Percentiles rank a stretch among this genome's conserved stretches.
phyloP scores from a whole-genome alignment of 2,797 vertebrate genomes.

The Geotrypetes seraphini region DNA sequence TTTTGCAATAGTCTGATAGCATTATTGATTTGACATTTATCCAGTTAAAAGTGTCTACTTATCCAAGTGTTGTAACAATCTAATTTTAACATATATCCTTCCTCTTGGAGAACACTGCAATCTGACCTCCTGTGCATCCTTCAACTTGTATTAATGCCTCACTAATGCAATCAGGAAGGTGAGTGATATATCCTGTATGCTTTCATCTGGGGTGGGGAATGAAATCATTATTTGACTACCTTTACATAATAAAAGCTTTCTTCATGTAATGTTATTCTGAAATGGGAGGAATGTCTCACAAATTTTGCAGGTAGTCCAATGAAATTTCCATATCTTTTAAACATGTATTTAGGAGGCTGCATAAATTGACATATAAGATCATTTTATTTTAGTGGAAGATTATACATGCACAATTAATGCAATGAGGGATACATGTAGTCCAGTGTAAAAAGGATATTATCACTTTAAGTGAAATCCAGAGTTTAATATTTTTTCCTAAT shows the following conservation, averaged over 20 bases:
- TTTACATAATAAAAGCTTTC: conserved; percentile 8
- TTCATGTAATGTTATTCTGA: not conserved
- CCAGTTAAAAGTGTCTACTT: conserved; percentile 8
- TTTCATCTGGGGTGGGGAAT: not conserved
- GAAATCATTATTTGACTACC: conserved; percentile 6
- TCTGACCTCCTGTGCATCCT: conserved; percentile 2
- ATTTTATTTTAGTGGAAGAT: conserved; percentile 3
- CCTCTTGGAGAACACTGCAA: conserved; percentile 7
- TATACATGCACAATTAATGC: conserved; percentile 3
- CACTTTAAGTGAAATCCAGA: conserved; percentile 21
- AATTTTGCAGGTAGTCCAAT: conserved; percentile 1
- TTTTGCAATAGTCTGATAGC: not conserved
- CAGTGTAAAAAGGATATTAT: conserved; percentile 7
- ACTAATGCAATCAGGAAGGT: conserved; percentile 10
- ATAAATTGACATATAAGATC: not conserved
- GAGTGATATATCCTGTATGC: conserved; percentile 6
- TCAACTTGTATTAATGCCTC: conserved; percentile 3
- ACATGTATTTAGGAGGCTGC: rapidly evolving
- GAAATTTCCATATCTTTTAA: conserved; percentile 5
- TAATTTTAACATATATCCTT: conserved; percentile 20
- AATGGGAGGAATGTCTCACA: conserved; percentile 8
- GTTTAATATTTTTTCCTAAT: conserved; percentile 39
- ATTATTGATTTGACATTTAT: conserved; percentile 34
- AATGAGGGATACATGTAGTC: not conserved
- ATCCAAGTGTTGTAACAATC: conserved; percentile 22